Evolutionary conservation across 1,140 invertebrate genomes (phyloP).

Genomic region (Drosophila sproati): DNA sequence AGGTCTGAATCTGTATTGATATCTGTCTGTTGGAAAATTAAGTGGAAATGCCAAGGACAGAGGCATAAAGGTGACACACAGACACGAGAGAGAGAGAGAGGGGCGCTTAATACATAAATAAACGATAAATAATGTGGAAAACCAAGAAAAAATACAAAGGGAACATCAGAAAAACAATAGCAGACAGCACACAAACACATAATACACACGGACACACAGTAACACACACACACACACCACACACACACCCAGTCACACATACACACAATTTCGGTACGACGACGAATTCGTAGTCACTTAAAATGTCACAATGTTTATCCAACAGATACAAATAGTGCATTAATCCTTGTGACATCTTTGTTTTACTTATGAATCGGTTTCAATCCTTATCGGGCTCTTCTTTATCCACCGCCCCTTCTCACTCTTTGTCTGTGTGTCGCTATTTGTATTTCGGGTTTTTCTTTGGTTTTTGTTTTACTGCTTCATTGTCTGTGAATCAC

Average conservation of each 20-base stretch:
- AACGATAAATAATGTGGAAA: slow-evolving; percentile 78
- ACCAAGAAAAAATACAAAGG: slow-evolving; percentile 62
- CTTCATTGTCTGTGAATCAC: slow-evolving; percentile 49
- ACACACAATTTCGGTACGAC: slow-evolving; percentile 19
- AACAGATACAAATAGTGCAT: slow-evolving; percentile 81
- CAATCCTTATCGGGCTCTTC: slow-evolving; percentile 9
- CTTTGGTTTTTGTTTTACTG: slow-evolving; percentile 23
- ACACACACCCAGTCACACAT: background rate
- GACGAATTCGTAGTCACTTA: slow-evolving; percentile 70
- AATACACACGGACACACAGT: slow-evolving; percentile 20
- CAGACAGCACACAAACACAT: slow-evolving; percentile 31
- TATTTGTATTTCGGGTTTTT: slow-evolving; percentile 17
- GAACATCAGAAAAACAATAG: slow-evolving; percentile 59
- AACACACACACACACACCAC: slow-evolving; percentile 6
- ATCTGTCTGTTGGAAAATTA: slow-evolving; percentile 56
- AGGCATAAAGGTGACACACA: slow-evolving; percentile 39
- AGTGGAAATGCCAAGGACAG: slow-evolving; percentile 51
- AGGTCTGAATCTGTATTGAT: slow-evolving; percentile 16
- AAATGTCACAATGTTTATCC: slow-evolving; percentile 76
- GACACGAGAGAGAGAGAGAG: background rate
- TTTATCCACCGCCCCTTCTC: slow-evolving; percentile 15
- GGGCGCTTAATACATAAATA: slow-evolving; percentile 74
- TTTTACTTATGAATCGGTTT: slow-evolving; percentile 50
- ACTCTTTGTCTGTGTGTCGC: background rate
- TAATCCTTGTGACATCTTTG: slow-evolving; percentile 78